A percentile compares a stretch with the other conserved stretches of the same genome.
phyloP scores from a whole-genome alignment of 2,888 invertebrate genomes.

The Drosophila yooni region DNA sequence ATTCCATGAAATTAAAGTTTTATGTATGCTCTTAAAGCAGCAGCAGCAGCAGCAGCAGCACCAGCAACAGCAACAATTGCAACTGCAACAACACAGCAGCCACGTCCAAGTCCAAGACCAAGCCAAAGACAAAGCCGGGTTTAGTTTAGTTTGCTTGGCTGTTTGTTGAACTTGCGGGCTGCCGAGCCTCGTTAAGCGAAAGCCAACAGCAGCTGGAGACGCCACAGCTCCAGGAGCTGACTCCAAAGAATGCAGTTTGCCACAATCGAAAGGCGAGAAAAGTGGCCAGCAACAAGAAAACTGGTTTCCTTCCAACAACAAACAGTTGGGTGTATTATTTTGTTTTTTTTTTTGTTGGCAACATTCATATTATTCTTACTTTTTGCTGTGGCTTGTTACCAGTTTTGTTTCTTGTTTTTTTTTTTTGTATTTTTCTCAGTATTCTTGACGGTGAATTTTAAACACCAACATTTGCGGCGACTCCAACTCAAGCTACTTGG shows the following conservation, averaged over 20 bases:
- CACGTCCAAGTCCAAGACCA: slow-evolving; percentile 24
- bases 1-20: slow-evolving; percentile 74
- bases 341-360: slow-evolving; percentile 17
- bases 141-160: slow-evolving; percentile 18
- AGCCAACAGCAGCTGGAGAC: slow-evolving; percentile 51
- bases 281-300: slow-evolving; percentile 45
- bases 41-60: slow-evolving; percentile 18
- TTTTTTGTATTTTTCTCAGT: slow-evolving; percentile 32
- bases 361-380: slow-evolving; percentile 63
- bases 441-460: slow-evolving; percentile 19
- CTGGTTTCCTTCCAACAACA: slow-evolving; percentile 43
- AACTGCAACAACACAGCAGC: slow-evolving; percentile 7
- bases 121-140: slow-evolving; percentile 37
- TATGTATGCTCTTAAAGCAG: slow-evolving; percentile 47
- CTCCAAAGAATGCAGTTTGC: slow-evolving; percentile 78
- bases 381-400: slow-evolving; percentile 72
- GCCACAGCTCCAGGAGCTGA: slow-evolving; percentile 39
- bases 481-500: slow-evolving; percentile 14
- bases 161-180: slow-evolving; percentile 56
- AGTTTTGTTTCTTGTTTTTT: slow-evolving; percentile 51
- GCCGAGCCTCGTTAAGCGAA: slow-evolving; percentile 30
- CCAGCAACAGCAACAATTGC: neutral
- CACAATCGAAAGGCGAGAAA: slow-evolving; percentile 80
- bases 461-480: slow-evolving; percentile 22
- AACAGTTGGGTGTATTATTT: slow-evolving; percentile 24